Base-by-base conservation (phyloP, 2,888 invertebrate species). In the Keiferia lycopersicella region DNA sequence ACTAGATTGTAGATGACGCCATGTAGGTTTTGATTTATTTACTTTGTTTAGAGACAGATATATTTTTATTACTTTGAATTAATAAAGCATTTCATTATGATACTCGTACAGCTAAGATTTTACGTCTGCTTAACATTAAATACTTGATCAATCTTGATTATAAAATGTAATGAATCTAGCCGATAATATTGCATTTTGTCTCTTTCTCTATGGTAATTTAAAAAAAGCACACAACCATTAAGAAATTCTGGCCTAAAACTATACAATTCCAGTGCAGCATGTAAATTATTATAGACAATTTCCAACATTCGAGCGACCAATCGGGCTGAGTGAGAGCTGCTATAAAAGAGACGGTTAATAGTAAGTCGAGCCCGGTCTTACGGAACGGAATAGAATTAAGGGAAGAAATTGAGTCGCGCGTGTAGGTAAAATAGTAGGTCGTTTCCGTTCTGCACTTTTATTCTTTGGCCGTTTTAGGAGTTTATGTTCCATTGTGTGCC, bases 241-340 rank as follows among this genome's bases (percentile, higher is more conserved):
- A 76, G 74, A 75, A 81, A 82, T 79, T 76, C 77, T 74, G 78
- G 73, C 78, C n/a, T 78, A 80, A 78, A 73, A 81, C 79, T 80
- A 79, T 76, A 83, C 79, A 79, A 80, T 80, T 78, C 76, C 69
- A 72, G 78, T 73, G 81, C 86, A 81, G 84, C 78, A 77, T 77
- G 79, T 86, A 83, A 85, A 77, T 85, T 83, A 83, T 83, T 83
- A 84, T 82, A 77, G 83, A 83, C 84, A 83, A 86, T 87, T 84
- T 84, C 83, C 83, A 82, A 79, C 78, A 75, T 78, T 78, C 74
- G 76, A 82, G 79, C 80, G 84, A 86, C 83, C 88, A 88, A 88
- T 88, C 81, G 81, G 73, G 71, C 80, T 84, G 85, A 88, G 88
- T 87, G 84, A 86, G 82, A 84, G 80, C 73, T 77, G 79, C 82